Conservation (phyloP, 2,888 invertebrate genomes). For the Pimpla rufipes region DNA sequence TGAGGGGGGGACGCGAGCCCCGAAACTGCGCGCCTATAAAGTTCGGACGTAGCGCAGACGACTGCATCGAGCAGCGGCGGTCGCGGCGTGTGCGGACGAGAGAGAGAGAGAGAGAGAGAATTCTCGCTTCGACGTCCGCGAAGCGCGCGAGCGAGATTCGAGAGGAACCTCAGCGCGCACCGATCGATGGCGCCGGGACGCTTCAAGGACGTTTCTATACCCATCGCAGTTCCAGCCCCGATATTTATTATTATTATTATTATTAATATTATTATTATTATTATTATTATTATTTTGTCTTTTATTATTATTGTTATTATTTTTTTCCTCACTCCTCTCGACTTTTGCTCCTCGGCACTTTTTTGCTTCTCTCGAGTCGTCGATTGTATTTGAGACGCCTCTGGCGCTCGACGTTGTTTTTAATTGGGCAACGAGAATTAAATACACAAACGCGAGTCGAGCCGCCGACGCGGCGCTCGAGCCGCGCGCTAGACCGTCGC, state of each 20-base stretch:
- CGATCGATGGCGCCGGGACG: constrained; percentile 68
- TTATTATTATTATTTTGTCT: constrained; percentile 7
- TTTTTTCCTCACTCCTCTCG: not conserved
- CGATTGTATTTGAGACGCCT: not conserved
- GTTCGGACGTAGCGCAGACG: not conserved
- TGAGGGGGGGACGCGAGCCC: not conserved
- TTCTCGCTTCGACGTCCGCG: constrained; percentile 54
- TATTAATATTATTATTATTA: not conserved
- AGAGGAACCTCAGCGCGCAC: constrained; percentile 64
- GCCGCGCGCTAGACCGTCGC: not conserved
- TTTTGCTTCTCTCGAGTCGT: not conserved
- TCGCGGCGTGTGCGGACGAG: too few species aligned
- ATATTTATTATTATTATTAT: constrained; percentile 50
- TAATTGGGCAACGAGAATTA: constrained; percentile 19
- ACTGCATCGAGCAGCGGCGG: not conserved
- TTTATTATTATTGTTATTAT: too few species aligned
- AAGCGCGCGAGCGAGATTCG: constrained; percentile 50
- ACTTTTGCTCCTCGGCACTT: not conserved
- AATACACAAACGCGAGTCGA: not conserved
- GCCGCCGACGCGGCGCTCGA: not conserved
- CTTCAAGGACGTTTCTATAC: constrained; percentile 66
- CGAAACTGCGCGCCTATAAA: not conserved
- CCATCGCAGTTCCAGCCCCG: constrained; percentile 58
- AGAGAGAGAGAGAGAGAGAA: constrained; percentile 18
- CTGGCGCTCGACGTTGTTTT: not conserved